Conservation (phyloP, 2,797 vertebrate species). For the Melanotaenia nigrans region DNA sequence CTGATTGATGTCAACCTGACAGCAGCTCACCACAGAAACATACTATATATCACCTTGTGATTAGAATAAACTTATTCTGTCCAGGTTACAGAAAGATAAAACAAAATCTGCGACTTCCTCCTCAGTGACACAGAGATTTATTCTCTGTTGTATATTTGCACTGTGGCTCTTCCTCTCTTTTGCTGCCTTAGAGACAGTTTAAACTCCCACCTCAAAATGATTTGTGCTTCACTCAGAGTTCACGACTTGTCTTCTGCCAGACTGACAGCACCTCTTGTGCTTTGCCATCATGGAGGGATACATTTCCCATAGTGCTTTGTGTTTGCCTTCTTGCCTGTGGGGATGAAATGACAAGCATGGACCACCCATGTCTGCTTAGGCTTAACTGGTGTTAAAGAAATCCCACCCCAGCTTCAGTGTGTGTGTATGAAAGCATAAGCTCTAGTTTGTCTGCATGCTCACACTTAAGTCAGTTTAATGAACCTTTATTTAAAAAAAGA, state of each 20-base stretch:
- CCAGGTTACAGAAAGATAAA: constrained; percentile 41
- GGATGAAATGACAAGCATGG: constrained; percentile 78
- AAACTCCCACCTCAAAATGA: constrained; percentile 35
- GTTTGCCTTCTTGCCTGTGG: constrained; percentile 74
- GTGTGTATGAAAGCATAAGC: constrained; percentile 35
- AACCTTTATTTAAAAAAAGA: constrained; percentile 45
- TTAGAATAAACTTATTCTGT: constrained; percentile 30
- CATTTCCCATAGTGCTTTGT: constrained; percentile 75
- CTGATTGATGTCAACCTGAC: constrained; percentile 24
- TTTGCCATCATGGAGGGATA: constrained; percentile 51
- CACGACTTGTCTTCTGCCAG: constrained; percentile 46
- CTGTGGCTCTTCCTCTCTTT: constrained; percentile 25
- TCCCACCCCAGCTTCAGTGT: constrained; percentile 53
- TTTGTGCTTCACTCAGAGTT: constrained; percentile 51
- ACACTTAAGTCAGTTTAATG: constrained; percentile 37
- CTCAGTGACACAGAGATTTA: constrained; percentile 43
- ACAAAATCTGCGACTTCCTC: constrained; percentile 52
- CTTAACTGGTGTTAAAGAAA: constrained; percentile 69
- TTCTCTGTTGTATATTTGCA: constrained; percentile 27
- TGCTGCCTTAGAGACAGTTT: constrained; percentile 14
- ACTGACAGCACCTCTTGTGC: constrained; percentile 59
- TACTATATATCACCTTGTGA: constrained; percentile 51
- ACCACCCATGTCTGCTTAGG: constrained; percentile 81
- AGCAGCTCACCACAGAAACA: constrained; percentile 39
- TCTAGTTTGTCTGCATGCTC: constrained; percentile 56